These are phyloP conservation scores for Parnassius apollo DNA, from an alignment of 2,888 invertebrate genomes.

Conservation along the genomic window DNA sequence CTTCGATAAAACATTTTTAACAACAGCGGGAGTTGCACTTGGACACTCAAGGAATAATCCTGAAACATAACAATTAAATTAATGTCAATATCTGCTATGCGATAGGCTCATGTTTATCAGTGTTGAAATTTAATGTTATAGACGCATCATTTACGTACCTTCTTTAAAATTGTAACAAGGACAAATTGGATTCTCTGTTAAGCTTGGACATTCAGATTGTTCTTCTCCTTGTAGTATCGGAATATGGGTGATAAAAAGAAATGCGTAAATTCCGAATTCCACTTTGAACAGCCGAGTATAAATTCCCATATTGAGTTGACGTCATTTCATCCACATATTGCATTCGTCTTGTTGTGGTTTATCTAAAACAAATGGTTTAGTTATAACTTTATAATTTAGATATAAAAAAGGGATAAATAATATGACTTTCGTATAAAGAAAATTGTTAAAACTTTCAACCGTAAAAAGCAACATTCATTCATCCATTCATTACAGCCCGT, in stretches of 20 bases:
- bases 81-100: conserved; percentile 28
- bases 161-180: conserved; percentile 96
- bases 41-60: conserved; percentile 94
- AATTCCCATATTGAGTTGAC: conserved; percentile 60
- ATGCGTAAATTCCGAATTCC: conserved; percentile 78
- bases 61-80: conserved; percentile 50
- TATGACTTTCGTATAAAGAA: too few relatives aligned
- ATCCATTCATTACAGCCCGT: too few relatives aligned
- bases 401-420: too few relatives aligned
- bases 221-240: conserved; percentile 80
- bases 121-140: background rate
- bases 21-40: conserved; percentile 87
- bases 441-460: too few relatives aligned
- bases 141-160: conserved; percentile 66
- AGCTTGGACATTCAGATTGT: conserved; percentile 85
- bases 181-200: conserved; percentile 89
- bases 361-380: conserved; percentile 3
- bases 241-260: conserved; percentile 73
- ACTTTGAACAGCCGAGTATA: conserved; percentile 62
- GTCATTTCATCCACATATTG: conserved; percentile 77
- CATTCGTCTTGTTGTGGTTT: conserved; percentile 48
- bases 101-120: too few relatives aligned
- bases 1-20: conserved; percentile 87
- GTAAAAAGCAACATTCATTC: too few relatives aligned
- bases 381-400: background rate